Conservation (phyloP, 2,113 vertebrate species). For the Atherinomorus stipes region DNA sequence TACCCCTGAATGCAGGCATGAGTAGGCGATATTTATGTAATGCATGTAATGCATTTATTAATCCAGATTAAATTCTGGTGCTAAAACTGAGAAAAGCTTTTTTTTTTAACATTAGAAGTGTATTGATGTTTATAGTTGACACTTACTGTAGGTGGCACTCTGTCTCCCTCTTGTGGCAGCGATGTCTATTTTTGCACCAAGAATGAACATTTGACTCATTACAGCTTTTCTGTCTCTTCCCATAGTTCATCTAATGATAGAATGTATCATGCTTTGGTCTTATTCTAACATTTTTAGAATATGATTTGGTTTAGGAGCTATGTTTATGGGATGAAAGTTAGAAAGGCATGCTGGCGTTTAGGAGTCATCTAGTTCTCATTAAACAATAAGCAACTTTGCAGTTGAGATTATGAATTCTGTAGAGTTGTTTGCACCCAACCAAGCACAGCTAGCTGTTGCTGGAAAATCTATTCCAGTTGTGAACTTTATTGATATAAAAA, state of each 20-base stretch:
- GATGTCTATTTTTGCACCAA: neutral
- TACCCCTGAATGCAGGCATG: neutral
- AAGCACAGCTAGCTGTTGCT: neutral
- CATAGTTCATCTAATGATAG: too few species aligned
- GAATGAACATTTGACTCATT: too few species aligned
- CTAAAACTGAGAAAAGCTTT: neutral
- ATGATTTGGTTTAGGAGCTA: too few species aligned
- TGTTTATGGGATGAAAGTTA: too few species aligned
- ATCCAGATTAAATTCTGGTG: neutral
- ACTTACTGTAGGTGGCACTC: neutral
- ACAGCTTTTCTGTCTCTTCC: too few species aligned
- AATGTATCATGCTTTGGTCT: too few species aligned
- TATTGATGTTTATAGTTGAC: neutral
- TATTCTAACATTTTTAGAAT: too few species aligned
- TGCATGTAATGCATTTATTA: neutral
- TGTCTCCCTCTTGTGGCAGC: slow-evolving; percentile 33
- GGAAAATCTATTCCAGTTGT: neutral
- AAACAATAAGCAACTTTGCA: neutral
- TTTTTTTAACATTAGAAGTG: neutral
- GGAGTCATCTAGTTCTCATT: neutral
- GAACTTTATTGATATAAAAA: neutral
- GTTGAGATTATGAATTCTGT: neutral
- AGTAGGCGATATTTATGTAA: slow-evolving; percentile 4
- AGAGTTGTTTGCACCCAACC: neutral
- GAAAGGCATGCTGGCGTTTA: neutral